Evolutionary conservation across 2,888 invertebrate species (phyloP).

Genomic region (Cinara cedri): DNA sequence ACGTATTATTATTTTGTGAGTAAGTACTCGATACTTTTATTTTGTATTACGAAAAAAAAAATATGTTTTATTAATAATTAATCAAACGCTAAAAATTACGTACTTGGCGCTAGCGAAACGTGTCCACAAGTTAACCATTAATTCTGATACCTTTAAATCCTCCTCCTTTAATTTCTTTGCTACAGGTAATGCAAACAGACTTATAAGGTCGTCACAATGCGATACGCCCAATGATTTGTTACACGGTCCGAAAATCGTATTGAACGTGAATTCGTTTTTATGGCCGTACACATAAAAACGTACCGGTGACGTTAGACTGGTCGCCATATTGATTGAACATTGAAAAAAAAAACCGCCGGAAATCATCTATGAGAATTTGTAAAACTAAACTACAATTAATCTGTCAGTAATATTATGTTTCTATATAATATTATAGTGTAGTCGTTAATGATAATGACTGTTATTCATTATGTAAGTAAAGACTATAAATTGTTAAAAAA

Average conservation of each 20-base stretch:
- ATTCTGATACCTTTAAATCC: constrained; percentile 47
- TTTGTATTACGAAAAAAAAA: neutral
- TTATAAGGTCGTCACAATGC: constrained; percentile 54
- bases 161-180: neutral
- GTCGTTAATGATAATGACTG: too few relatives aligned
- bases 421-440: too few relatives aligned
- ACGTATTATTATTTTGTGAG: too few relatives aligned
- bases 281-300: constrained; percentile 14
- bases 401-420: too few relatives aligned
- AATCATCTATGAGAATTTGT: neutral
- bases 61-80: neutral
- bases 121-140: constrained; percentile 44
- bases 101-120: constrained; percentile 37
- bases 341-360: neutral
- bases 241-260: neutral
- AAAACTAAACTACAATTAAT: neutral
- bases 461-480: too few relatives aligned
- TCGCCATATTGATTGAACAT: constrained; percentile 29
- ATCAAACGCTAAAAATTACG: neutral
- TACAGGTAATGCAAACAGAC: constrained; percentile 10
- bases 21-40: neutral
- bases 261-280: constrained; percentile 8
- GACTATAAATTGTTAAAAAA: too few relatives aligned
- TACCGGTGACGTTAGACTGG: constrained; percentile 1
- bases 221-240: constrained; percentile 12